Base-by-base conservation (phyloP, 2,888 invertebrate genomes). In the Diploptera punctata region DNA sequence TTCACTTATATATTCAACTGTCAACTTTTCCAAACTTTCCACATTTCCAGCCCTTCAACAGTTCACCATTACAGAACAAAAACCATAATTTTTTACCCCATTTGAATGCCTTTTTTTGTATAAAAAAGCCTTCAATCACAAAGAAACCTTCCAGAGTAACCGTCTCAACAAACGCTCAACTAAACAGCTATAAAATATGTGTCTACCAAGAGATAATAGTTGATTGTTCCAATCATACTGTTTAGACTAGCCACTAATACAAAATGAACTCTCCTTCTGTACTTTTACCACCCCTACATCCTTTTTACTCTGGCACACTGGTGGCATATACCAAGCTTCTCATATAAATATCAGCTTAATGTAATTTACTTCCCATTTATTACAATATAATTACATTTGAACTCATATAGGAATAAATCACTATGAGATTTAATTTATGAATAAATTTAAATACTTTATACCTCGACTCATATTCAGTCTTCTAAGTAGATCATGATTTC, bases 151-250 rank as follows among this genome's bases (percentile, higher is more conserved):
- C 24, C 24, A 24, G 10, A 52, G 4, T 1, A 52, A 52, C 52
- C 24, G n/a, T 49, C 47, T 31, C 44, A 65, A 29, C 33, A 68
- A 49, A 54, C 26, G 52, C 52, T 52, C 68, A 72, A 72, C 68
- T 72, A 72, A 72, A 72, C 61, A 72, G 52, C 68, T 72, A 72
- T 47, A 68, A 72, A 68, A 72, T 52, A 61, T 72, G 60, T 68
- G 57, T 61, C 72, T 68, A 68, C 38, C 49, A 29, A 72, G 52
- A 72, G 68, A 67, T 62, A 68, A 72, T 57, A 70, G 62, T 38
- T 60, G 33, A 61, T 61, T 72, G 65, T 61, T 72, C 60, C 72
- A 68, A 67, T 49, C 72, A 68, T 61, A 67, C 44, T 67, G 38
- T 68, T 29, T 62, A 67, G 47, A 72, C 68, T 60, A 65, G 54